These are phyloP conservation scores for Dioctria linearis DNA, from an alignment of 2,888 invertebrate species.

Conservation along the genomic window DNA sequence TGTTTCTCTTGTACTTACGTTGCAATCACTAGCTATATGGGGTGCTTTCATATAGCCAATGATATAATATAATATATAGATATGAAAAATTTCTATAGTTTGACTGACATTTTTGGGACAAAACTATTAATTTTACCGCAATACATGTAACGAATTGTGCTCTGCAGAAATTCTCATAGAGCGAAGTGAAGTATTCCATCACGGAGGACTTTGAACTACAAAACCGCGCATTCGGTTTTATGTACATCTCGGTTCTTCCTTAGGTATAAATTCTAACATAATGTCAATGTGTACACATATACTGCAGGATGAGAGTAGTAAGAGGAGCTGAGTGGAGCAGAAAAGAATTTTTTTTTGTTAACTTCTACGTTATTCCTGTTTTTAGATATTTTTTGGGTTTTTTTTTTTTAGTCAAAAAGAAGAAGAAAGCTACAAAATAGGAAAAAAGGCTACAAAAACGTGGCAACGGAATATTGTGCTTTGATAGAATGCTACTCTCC, in stretches of 20 bases:
- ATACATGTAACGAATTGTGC: slow-evolving; percentile 12
- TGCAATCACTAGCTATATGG: not conserved
- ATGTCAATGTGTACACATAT: slow-evolving; percentile 58
- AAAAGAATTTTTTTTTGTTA: slow-evolving; percentile 38
- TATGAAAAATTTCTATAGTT: slow-evolving; percentile 26
- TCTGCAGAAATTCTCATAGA: not conserved
- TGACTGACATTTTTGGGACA: slow-evolving; percentile 49
- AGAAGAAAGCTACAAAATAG: slow-evolving; percentile 57
- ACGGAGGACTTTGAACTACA: slow-evolving; percentile 54
- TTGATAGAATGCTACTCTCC: slow-evolving; percentile 57
- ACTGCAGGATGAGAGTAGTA: slow-evolving; percentile 45
- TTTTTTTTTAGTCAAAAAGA: slow-evolving; percentile 48
- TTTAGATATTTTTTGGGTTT: not conserved
- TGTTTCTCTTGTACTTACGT: not conserved
- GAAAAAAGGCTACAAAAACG: slow-evolving; percentile 51
- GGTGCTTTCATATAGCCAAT: not conserved
- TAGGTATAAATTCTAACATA: slow-evolving; percentile 57
- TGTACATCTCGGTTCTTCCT: slow-evolving; percentile 52
- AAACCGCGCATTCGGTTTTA: slow-evolving; percentile 47
- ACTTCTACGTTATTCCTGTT: slow-evolving; percentile 38
- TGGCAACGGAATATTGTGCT: slow-evolving; percentile 56
- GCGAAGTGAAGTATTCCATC: slow-evolving; percentile 25
- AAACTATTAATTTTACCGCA: slow-evolving; percentile 48
- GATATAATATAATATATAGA: not conserved
- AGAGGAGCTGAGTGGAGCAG: slow-evolving; percentile 50